Conservation (phyloP, 2,888 invertebrate species). For the Oscheius myriophilus region DNA sequence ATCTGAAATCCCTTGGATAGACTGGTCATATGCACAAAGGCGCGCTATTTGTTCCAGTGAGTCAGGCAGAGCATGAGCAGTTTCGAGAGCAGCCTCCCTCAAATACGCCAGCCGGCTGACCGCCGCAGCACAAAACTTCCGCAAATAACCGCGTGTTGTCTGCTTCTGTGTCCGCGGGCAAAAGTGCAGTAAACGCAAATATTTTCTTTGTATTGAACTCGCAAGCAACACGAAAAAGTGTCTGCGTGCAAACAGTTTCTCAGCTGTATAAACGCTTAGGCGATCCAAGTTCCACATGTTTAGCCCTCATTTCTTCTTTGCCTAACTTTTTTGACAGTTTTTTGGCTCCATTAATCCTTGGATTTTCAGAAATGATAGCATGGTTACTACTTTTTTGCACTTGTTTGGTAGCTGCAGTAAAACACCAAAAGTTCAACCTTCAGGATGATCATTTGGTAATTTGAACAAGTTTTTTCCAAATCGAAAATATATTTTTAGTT, state of each 20-base stretch:
- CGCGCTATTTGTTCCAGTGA: conserved; percentile 27
- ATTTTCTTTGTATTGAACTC: conserved; percentile 4
- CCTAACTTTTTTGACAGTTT: neutral
- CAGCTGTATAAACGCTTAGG: no score
- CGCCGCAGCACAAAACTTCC: conserved; percentile 24
- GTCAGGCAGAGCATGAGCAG: conserved; percentile 27
- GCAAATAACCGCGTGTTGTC: conserved; percentile 20
- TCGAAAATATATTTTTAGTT: conserved; percentile 27
- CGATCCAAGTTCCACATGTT: no score
- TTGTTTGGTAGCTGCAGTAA: conserved; percentile 14
- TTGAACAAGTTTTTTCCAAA: neutral
- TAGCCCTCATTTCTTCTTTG: neutral
- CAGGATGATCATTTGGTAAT: conserved; percentile 27
- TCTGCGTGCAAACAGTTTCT: conserved; percentile 10
- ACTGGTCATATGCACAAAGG: conserved; percentile 31
- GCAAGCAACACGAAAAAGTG: no score
- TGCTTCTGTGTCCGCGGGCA: neutral
- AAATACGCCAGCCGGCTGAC: conserved; percentile 27
- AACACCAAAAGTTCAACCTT: conserved; percentile 13
- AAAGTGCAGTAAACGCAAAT: conserved; percentile 23
- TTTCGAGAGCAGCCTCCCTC: conserved; percentile 27
- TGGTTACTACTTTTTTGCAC: conserved; percentile 13
- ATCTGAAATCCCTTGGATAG: conserved; percentile 16
- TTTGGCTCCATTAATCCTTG: neutral
- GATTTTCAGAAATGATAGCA: conserved; percentile 4